phyloP scores from a whole-genome alignment of 2,888 invertebrate genomes.

The Drosophila borealis region DNA sequence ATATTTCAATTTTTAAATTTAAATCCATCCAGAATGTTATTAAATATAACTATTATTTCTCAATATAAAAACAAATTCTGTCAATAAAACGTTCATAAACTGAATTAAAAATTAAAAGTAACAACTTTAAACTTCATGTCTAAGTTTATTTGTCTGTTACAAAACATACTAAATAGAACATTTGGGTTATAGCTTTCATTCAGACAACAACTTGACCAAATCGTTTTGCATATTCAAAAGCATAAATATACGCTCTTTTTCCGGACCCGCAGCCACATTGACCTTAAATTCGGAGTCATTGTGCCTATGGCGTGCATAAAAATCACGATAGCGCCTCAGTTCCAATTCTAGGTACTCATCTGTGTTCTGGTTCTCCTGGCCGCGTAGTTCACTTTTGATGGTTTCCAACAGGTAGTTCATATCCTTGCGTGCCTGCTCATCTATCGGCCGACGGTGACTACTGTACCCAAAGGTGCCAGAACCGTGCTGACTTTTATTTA shows the following conservation, averaged over 20 bases:
- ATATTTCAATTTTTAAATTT: too few species aligned
- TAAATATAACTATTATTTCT: too few species aligned
- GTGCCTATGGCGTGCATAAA: conserved; percentile 44
- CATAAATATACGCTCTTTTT: conserved; percentile 67
- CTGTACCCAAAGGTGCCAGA: neutral
- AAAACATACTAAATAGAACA: neutral
- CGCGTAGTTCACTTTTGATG: conserved; percentile 75
- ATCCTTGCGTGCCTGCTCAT: conserved; percentile 17
- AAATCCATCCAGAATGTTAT: too few species aligned
- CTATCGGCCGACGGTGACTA: neutral
- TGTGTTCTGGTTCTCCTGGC: conserved; percentile 46
- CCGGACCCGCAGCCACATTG: conserved; percentile 8
- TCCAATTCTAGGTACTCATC: conserved; percentile 74
- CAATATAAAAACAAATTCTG: too few species aligned
- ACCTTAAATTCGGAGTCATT: conserved; percentile 28
- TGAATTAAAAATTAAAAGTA: neutral
- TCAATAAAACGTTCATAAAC: neutral
- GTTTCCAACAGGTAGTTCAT: conserved; percentile 45
- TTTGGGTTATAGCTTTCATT: conserved; percentile 8
- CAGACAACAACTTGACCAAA: conserved; percentile 69
- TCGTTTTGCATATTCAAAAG: conserved; percentile 80
- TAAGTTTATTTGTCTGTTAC: conserved; percentile 13
- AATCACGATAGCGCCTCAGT: conserved; percentile 68
- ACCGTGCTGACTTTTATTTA: neutral
- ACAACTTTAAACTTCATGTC: neutral